Percentiles rank a stretch among this genome's conserved stretches.
Evolutionary conservation across 2,113 vertebrate species (phyloP).

Genomic region (Zosterops borbonicus): DNA sequence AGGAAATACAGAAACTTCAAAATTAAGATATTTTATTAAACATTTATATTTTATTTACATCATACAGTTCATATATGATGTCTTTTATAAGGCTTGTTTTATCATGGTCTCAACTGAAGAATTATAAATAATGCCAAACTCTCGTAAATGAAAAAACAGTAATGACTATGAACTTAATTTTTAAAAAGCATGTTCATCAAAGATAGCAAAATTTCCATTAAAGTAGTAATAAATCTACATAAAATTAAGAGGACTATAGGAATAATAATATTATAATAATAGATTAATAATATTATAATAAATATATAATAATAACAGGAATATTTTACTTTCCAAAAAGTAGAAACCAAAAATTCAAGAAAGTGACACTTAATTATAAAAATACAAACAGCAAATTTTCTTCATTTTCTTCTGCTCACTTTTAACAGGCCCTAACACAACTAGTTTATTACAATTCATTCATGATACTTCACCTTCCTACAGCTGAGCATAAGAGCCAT

Average conservation of each 20-base stretch:
- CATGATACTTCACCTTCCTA: background rate
- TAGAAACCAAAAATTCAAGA: background rate
- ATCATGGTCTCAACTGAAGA: background rate
- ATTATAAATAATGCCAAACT: background rate
- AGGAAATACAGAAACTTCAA: background rate
- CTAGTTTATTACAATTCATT: background rate
- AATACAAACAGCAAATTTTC: background rate
- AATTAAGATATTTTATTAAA: background rate
- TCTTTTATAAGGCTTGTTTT: background rate
- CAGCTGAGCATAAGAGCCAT: background rate
- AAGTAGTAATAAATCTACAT: background rate
- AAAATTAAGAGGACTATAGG: background rate
- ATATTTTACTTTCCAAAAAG: background rate
- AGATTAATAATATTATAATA: background rate
- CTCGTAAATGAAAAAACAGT: background rate
- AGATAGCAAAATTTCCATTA: accelerated
- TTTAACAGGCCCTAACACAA: background rate
- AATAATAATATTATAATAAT: background rate
- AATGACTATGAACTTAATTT: background rate
- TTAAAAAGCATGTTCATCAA: background rate
- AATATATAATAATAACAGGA: background rate
- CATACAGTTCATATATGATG: background rate
- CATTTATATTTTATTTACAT: background rate
- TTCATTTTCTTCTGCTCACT: background rate
- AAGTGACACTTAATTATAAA: background rate